Conservation (phyloP, 2,888 invertebrate species). For the Amblyjoppa fuscipennis region DNA sequence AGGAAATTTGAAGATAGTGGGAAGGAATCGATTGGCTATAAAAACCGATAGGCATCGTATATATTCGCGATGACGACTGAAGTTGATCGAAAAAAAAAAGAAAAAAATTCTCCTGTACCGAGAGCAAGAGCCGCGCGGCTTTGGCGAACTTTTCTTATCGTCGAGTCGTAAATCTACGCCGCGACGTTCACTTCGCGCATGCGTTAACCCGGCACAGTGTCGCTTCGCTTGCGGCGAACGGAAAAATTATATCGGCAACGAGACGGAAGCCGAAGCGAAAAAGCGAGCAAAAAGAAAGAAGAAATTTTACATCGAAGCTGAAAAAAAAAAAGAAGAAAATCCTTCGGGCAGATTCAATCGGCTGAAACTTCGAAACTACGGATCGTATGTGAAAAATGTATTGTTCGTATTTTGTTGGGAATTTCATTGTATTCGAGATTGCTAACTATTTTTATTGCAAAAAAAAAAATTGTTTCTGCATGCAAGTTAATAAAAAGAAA, state of each 20-base stretch:
- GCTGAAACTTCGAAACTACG: too few relatives aligned
- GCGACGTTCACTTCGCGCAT: conserved; percentile 19
- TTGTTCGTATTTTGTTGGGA: too few relatives aligned
- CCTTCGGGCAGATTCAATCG: not conserved
- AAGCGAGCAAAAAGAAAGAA: conserved; percentile 36
- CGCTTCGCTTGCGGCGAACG: conserved; percentile 49
- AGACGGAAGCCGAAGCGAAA: conserved; percentile 17
- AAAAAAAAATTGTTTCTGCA: too few relatives aligned
- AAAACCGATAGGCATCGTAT: conserved; percentile 47
- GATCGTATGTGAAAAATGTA: too few relatives aligned
- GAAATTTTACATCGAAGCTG: not conserved
- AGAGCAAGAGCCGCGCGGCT: conserved; percentile 32
- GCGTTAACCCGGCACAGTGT: not conserved
- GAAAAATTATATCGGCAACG: conserved; percentile 54
- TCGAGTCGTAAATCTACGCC: conserved; percentile 60
- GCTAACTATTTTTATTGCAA: too few relatives aligned
- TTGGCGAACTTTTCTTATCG: conserved; percentile 61
- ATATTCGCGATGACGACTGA: conserved; percentile 50
- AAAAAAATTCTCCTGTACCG: conserved; percentile 28
- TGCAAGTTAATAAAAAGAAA: too few relatives aligned
- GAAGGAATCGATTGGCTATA: conserved; percentile 42
- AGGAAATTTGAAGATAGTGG: conserved; percentile 40
- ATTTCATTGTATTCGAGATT: too few relatives aligned
- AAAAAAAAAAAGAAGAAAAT: conserved; percentile 6
- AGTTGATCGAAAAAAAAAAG: conserved; percentile 32